A percentile compares a stretch with the other conserved stretches of the same genome.
These are phyloP conservation scores for Melanotaenia duboulayi DNA, from an alignment of 2,113 vertebrate species.

Conservation along the genomic window DNA sequence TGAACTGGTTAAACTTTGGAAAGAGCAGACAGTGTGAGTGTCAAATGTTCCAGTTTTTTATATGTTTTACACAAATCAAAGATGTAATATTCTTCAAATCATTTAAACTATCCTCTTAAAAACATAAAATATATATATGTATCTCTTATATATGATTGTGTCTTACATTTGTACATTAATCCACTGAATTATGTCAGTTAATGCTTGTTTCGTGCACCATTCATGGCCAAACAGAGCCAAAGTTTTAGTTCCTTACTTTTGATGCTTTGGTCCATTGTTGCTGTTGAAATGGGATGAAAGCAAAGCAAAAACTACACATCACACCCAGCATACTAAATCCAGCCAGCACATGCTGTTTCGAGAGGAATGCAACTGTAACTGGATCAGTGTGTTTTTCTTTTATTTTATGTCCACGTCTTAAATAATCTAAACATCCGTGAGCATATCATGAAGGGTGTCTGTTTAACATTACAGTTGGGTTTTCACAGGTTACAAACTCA, in stretches of 20 bases:
- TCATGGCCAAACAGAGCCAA: slow-evolving; percentile 23
- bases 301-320: slow-evolving; percentile 41
- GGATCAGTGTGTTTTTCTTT: slow-evolving; percentile 54
- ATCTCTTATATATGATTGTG: neutral
- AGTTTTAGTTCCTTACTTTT: slow-evolving; percentile 31
- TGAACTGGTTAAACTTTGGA: slow-evolving; percentile 93
- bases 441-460: slow-evolving; percentile 39
- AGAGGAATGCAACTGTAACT: slow-evolving; percentile 56
- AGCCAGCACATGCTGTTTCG: slow-evolving; percentile 54
- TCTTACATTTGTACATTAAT: slow-evolving; percentile 23
- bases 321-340: slow-evolving; percentile 31
- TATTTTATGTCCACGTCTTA: slow-evolving; percentile 44
- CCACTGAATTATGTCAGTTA: slow-evolving; percentile 7
- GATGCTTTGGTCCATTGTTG: slow-evolving; percentile 37
- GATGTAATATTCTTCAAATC: neutral
- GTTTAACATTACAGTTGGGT: slow-evolving; percentile 56
- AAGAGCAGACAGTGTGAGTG: slow-evolving; percentile 89
- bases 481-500: slow-evolving; percentile 13
- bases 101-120: neutral
- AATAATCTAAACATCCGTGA: slow-evolving; percentile 42
- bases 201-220: slow-evolving; percentile 38
- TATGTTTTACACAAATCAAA: slow-evolving; percentile 4
- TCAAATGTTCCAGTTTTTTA: slow-evolving; percentile 9
- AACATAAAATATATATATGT: neutral
- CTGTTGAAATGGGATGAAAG: slow-evolving; percentile 62